Conservation (phyloP, 2,888 invertebrate genomes). For the Campaea margaritaria region DNA sequence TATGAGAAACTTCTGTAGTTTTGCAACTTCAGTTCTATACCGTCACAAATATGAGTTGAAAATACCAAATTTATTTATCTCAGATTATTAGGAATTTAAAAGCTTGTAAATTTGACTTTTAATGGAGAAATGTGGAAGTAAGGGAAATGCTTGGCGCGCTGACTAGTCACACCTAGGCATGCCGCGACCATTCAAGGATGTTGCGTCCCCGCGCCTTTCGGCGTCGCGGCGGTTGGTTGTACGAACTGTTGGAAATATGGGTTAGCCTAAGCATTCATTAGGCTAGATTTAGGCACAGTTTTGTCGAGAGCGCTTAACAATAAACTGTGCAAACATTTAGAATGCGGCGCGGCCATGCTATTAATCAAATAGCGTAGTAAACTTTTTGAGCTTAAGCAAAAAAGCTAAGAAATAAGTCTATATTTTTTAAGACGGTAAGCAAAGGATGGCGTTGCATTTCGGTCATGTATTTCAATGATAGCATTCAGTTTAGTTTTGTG, state of each 20-base stretch:
- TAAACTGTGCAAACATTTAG: background rate
- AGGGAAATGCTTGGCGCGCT: conserved; percentile 4
- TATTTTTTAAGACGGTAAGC: too few species aligned
- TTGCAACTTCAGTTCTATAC: too few species aligned
- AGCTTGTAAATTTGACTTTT: background rate
- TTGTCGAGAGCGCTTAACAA: background rate
- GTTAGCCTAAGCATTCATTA: conserved; percentile 7
- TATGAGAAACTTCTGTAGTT: too few species aligned
- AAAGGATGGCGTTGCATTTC: too few species aligned
- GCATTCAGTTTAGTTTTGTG: too few species aligned
- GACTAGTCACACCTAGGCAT: conserved; percentile 1
- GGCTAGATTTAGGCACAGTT: background rate
- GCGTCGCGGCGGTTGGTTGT: conserved; percentile 9
- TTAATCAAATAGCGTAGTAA: too few species aligned
- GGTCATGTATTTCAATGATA: too few species aligned
- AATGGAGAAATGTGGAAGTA: background rate
- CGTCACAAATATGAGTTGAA: background rate
- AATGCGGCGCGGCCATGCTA: background rate
- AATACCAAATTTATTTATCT: background rate
- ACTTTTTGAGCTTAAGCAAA: too few species aligned
- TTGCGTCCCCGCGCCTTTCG: conserved; percentile 9
- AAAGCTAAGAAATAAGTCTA: too few species aligned
- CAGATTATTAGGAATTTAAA: background rate
- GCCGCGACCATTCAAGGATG: conserved; percentile 25
- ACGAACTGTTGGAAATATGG: conserved; percentile 6